Conservation (phyloP, 2,888 invertebrate genomes). For the Athalia circularis region DNA sequence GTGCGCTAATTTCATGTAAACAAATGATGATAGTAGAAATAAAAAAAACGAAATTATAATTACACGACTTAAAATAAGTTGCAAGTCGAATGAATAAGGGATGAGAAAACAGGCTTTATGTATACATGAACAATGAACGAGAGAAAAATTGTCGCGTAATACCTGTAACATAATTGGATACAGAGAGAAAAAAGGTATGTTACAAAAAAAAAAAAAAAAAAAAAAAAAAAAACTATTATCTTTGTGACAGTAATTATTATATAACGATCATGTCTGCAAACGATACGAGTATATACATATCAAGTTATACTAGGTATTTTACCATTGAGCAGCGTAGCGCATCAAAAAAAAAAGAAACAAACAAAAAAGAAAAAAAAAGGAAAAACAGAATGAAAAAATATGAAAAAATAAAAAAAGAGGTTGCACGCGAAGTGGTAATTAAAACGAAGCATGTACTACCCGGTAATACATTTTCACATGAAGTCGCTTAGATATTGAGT, state of each 20-base stretch:
- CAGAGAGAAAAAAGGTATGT: too few species aligned
- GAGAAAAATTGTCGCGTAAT: too few species aligned
- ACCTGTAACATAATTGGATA: too few species aligned
- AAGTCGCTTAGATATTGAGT: too few species aligned
- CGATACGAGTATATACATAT: too few species aligned
- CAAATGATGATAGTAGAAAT: constrained; percentile 5
- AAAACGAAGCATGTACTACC: constrained; percentile 19
- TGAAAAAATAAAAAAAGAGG: background rate
- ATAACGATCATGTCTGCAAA: too few species aligned
- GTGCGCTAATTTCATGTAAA: background rate
- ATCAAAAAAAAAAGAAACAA: too few species aligned
- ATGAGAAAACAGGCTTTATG: background rate
- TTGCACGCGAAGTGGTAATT: constrained; percentile 42
- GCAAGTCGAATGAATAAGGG: background rate
- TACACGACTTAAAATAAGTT: background rate
- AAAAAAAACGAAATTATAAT: background rate
- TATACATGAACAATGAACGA: background rate
- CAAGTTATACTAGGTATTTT: too few species aligned
- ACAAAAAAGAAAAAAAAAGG: background rate
- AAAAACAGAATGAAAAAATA: background rate
- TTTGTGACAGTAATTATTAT: too few species aligned
- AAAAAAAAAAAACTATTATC: too few species aligned
- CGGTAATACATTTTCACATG: background rate
- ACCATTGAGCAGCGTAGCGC: too few species aligned
- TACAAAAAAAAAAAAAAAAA: too few species aligned